Evolutionary conservation across 2,113 vertebrate species (phyloP), one percentile per base, ranked within the genome.

Genomic region (Eubucco bourcierii): DNA sequence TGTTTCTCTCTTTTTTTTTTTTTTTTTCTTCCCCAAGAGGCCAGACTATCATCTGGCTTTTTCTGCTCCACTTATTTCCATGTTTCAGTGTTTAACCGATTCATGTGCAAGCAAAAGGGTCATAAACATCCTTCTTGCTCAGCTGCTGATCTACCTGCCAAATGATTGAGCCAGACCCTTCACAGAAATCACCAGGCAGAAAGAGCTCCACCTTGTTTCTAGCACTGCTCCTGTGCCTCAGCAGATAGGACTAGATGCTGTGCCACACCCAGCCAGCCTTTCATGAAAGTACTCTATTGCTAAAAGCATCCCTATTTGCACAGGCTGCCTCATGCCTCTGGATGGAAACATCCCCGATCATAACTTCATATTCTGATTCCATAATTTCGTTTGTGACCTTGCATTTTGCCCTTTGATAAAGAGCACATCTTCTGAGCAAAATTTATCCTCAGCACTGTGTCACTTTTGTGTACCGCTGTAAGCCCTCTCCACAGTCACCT

Each of bases 401-500:
- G 53, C 60, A 47, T 94, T 96, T 95, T 80, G 61, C 77, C 78
- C 66, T 12, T 85, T 66, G 24, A 1, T 47, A 67, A 87, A 88
- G 80, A 44, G 52, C 92, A 87, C 17, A 13, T 88, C 82, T 95
- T 96, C 92, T 86, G 84, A 84, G 72, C 44, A 93, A 92, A 90
- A 88, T 90, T 31, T 79, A 61, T 59, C n/a, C 58, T 66, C 18
- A 70, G 55, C 2, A 4, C 20, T 39, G 34, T 3, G 10, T 37
- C 29, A 33, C 64, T 88, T 86, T 95, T 80, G 71, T 84, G 70
- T 76, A 66, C 81, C 84, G 84, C 87, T 52, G 41, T 90, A 94
- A 97, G 87, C 46, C 64, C 55, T 84, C 91, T 66, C 93, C 89
- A 97, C 84, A 94, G 71, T 76, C 88, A 74, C 95, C 80, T 96